These are phyloP conservation scores for Psammodynastes pulverulentus DNA, from an alignment of 2,113 vertebrate genomes.

Conservation along the genomic window DNA sequence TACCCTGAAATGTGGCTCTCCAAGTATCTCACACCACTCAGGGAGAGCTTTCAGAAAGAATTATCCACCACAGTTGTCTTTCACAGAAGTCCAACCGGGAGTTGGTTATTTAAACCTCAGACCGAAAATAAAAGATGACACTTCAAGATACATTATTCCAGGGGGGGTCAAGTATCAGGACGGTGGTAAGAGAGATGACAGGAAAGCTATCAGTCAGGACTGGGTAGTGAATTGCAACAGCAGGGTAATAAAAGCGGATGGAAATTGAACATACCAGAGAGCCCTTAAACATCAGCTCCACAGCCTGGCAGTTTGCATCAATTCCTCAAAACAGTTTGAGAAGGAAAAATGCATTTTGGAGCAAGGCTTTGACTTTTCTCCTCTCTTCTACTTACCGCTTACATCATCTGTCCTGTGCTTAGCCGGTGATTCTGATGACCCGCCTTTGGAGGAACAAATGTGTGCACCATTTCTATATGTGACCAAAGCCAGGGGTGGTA, in stretches of 20 bases:
- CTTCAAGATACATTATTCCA: constrained; percentile 5
- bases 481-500: too few relatives aligned
- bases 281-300: not conserved
- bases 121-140: constrained; percentile 22
- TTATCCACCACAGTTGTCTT: not conserved
- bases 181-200: constrained; percentile 2
- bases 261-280: constrained; percentile 16
- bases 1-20: not conserved
- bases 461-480: not conserved
- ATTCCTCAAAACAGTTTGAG: not conserved
- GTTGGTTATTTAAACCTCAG: constrained; percentile 18
- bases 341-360: not conserved
- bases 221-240: constrained; percentile 4
- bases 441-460: not conserved
- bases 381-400: not conserved
- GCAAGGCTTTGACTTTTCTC: not conserved
- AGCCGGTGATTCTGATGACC: not conserved
- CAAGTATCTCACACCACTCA: not conserved
- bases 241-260: not conserved
- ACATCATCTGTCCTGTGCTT: not conserved
- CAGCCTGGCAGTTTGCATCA: not conserved
- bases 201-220: constrained; percentile 21
- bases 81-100: constrained; percentile 1
- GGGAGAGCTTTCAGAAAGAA: constrained; percentile 9
- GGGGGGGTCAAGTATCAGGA: constrained; percentile 25